phyloP scores from a whole-genome alignment of 2,797 vertebrate species.

The Cuniculus paca region DNA sequence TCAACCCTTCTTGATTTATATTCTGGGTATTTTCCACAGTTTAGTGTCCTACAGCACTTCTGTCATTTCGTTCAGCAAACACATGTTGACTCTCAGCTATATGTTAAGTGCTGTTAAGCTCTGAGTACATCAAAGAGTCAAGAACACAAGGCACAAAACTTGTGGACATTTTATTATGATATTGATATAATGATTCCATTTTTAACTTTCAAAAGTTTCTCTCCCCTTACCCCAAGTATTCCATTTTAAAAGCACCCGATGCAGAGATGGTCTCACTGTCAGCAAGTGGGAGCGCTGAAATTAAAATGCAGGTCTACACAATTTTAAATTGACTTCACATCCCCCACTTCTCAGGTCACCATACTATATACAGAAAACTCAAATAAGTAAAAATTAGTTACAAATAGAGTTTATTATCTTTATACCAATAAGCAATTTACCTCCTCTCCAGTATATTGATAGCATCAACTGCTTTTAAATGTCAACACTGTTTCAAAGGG shows the following conservation, averaged over 20 bases:
- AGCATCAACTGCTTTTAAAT: not conserved
- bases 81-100: not conserved
- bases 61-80: not conserved
- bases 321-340: not conserved
- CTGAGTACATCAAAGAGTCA: not conserved
- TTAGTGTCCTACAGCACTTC: not conserved
- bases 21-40: not conserved
- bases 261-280: not conserved
- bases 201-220: conserved; percentile 1
- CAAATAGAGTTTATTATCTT: not conserved
- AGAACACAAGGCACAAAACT: not conserved
- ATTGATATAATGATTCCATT: not conserved
- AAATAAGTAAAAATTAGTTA: not conserved
- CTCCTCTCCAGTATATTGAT: not conserved
- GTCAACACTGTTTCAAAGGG: not conserved
- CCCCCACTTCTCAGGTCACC: not conserved
- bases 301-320: not conserved
- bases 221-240: not conserved
- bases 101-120: not conserved
- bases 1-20: not conserved
- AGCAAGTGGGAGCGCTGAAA: not conserved
- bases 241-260: conserved; percentile 4
- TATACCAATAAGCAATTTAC: not conserved
- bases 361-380: not conserved
- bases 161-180: not conserved